Evolutionary conservation across 2,888 invertebrate species (phyloP).

Genomic region (Actias luna): DNA sequence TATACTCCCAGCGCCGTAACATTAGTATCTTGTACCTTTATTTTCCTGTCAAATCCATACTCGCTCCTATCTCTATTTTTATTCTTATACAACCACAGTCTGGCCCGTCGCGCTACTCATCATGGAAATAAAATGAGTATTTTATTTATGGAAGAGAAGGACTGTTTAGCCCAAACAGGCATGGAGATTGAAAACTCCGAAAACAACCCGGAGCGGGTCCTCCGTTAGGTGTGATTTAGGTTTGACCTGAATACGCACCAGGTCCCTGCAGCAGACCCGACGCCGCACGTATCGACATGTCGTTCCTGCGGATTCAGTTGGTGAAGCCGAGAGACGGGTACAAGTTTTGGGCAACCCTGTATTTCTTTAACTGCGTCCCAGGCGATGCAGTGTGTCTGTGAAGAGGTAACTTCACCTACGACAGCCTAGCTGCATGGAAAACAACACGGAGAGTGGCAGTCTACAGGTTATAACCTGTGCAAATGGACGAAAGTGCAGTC

Average conservation of each 20-base stretch:
- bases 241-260: background rate
- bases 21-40: too few species aligned
- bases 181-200: too few species aligned
- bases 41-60: too few species aligned
- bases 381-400: background rate
- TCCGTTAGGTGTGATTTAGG: background rate
- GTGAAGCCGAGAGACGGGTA: background rate
- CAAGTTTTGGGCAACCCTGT: background rate
- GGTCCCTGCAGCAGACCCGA: background rate
- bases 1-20: too few species aligned
- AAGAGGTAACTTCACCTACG: background rate
- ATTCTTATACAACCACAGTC: too few species aligned
- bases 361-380: background rate
- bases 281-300: background rate
- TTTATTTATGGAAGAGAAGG: too few species aligned
- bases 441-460: background rate
- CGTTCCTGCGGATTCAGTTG: background rate
- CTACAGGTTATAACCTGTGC: background rate
- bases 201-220: too few species aligned
- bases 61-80: too few species aligned
- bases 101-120: too few species aligned
- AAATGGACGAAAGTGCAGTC: background rate
- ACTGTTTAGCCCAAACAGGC: too few species aligned
- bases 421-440: background rate
- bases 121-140: too few species aligned